Conservation (phyloP, 2,113 vertebrate species). For the Murina feae region DNA sequence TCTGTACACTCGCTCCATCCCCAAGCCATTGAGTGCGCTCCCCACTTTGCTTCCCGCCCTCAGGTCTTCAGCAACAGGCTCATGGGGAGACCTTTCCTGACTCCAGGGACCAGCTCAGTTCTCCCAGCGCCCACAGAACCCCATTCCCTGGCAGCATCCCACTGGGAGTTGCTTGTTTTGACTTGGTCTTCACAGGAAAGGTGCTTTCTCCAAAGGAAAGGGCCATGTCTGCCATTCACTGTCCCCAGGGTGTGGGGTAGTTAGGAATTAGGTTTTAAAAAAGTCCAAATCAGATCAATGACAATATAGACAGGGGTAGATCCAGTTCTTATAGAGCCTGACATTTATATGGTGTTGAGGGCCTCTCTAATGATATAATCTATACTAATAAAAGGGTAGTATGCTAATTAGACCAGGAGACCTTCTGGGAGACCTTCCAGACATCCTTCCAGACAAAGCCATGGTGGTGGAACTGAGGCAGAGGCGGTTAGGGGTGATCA, state of each 20-base stretch:
- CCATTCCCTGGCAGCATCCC: not conserved
- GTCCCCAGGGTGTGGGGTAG: not conserved
- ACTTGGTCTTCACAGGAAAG: not conserved
- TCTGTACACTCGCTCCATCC: not conserved
- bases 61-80: not conserved
- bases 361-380: not conserved
- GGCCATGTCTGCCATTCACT: not conserved
- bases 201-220: not conserved
- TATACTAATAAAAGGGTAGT: too few species aligned
- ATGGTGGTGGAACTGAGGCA: too few species aligned
- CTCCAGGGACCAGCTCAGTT: not conserved
- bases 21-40: rapidly evolving
- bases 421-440: too few species aligned
- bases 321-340: not conserved
- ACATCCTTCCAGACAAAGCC: too few species aligned
- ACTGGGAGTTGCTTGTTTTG: not conserved
- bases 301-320: not conserved
- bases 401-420: too few species aligned
- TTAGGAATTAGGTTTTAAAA: not conserved
- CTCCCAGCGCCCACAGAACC: not conserved
- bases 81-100: not conserved
- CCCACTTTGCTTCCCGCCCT: not conserved
- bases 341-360: not conserved
- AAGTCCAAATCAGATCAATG: not conserved
- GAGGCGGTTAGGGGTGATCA: too few species aligned